Evolutionary conservation across 2,113 vertebrate species (phyloP), one percentile per base, ranked within the genome.

Genomic region (Alectura lathami): DNA sequence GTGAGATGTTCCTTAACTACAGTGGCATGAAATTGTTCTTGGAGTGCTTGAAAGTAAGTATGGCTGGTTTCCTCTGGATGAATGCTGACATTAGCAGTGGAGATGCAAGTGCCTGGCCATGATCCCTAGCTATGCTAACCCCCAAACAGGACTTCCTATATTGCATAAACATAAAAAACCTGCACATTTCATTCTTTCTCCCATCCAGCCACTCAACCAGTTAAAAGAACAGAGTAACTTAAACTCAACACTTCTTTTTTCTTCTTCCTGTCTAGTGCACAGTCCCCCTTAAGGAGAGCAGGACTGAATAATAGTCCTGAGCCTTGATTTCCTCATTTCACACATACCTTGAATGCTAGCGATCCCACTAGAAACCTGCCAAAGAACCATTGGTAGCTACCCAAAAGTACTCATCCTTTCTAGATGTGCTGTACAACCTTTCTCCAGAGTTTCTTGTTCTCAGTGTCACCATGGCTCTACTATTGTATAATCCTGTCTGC

Each of bases 1-100:
- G 99, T 5, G 99, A 99, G 97, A 99, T 99, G 99, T 99, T 99
- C 95, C 99, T 99, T 70, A 99, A 98, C 96, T 99, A 98, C 96
- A 98, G 98, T 0, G 99, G 99, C 91, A 99, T 99, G 99, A 99
- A 98, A 72, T 98, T 99, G n/a, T 99, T 99, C 92, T 96, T 99
- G 82, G 99, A 99, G 76, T 99, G 99, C 96, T 97, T 99, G 67
- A 98, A 99, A 97, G 99, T 99, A 40, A 98, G 97, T 96, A 15
- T 2, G 13, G 21, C 48, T 88, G 17, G 8, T 56, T 84, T 68
- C 45, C 57, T 91, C 27, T 56, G 27, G 22, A 73, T 54, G 30
- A 75, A 32, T 9, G 6, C 51, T 69, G 50, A 16, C n/a, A 27
- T 10, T 17, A 53, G 32, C 42, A 79, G 64, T 15, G 29, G 83